A percentile compares a stretch with the other conserved stretches of the same genome.
Evolutionary conservation across 1,140 invertebrate genomes (phyloP).

Genomic region (Neodiprion lecontei): DNA sequence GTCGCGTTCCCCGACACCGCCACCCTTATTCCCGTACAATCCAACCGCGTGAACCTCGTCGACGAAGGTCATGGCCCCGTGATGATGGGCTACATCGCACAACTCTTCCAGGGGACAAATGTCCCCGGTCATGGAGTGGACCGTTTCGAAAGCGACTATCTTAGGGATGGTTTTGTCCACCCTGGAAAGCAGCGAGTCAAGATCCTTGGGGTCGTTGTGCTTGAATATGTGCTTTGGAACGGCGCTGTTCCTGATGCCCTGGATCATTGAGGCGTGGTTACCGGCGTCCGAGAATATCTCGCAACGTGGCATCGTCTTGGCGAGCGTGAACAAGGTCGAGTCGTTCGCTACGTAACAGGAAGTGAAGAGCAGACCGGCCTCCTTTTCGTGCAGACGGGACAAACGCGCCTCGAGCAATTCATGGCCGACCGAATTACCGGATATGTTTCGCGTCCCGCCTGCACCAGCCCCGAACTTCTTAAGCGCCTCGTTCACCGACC

Average conservation of each 20-base stretch:
- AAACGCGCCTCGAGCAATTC: slow-evolving; percentile 87
- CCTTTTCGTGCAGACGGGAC: slow-evolving; percentile 90
- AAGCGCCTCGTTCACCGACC: slow-evolving; percentile 83
- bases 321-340: slow-evolving; percentile 93
- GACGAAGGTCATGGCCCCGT: slow-evolving; percentile 94
- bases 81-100: slow-evolving; percentile 88
- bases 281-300: slow-evolving; percentile 97
- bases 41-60: slow-evolving; percentile 99
- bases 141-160: slow-evolving; percentile 98
- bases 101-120: slow-evolving; percentile 91
- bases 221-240: slow-evolving; percentile 94
- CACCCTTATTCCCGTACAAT: slow-evolving; percentile 91
- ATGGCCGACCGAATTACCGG: slow-evolving; percentile 93
- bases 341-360: slow-evolving; percentile 99
- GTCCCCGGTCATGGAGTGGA: slow-evolving; percentile 99
- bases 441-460: slow-evolving; percentile 97
- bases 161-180: slow-evolving; percentile 84
- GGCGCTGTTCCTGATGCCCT: slow-evolving; percentile 92
- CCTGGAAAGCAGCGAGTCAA: slow-evolving; percentile 80
- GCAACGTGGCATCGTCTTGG: slow-evolving; percentile 86
- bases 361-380: slow-evolving; percentile 93
- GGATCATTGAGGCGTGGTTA: slow-evolving; percentile 99
- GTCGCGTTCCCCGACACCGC: slow-evolving; percentile 93
- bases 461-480: slow-evolving; percentile 92
- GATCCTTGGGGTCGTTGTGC: slow-evolving; percentile 90